phyloP scores from a whole-genome alignment of 92 coral and sea anemone genomes.

The Porites divaricata region DNA sequence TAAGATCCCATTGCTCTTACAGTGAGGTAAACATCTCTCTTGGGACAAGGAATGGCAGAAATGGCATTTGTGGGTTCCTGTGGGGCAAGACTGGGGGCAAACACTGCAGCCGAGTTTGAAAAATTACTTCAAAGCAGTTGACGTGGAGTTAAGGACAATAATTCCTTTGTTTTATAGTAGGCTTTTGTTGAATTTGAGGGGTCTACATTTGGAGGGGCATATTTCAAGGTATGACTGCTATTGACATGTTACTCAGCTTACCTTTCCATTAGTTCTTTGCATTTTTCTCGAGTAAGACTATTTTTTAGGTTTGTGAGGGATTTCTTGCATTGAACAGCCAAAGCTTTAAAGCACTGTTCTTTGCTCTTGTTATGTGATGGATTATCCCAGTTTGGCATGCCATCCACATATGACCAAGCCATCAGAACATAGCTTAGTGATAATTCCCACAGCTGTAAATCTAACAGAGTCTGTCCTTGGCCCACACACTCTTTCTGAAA shows the following conservation, averaged over 20 bases:
- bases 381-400: slow-evolving; percentile 85
- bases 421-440: slow-evolving; percentile 68
- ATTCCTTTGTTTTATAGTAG: too few species aligned
- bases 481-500: slow-evolving; percentile 79
- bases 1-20: too few species aligned
- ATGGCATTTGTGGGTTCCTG: too few species aligned
- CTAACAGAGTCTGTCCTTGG: slow-evolving; percentile 68
- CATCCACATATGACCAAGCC: slow-evolving; percentile 79
- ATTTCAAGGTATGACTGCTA: neutral
- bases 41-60: too few species aligned
- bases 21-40: too few species aligned
- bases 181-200: neutral
- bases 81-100: too few species aligned
- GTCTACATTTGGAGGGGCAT: neutral
- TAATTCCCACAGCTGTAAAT: slow-evolving; percentile 64
- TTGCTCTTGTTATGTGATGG: slow-evolving; percentile 85
- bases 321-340: slow-evolving; percentile 82
- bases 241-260: neutral
- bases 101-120: too few species aligned
- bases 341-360: slow-evolving; percentile 65
- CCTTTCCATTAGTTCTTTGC: slow-evolving; percentile 42
- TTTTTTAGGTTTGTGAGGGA: slow-evolving; percentile 55
- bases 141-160: too few species aligned
- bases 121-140: too few species aligned
- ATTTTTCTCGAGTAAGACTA: slow-evolving; percentile 58